phyloP scores from a whole-genome alignment of 2,888 invertebrate genomes.

The Pollenia labialis region DNA sequence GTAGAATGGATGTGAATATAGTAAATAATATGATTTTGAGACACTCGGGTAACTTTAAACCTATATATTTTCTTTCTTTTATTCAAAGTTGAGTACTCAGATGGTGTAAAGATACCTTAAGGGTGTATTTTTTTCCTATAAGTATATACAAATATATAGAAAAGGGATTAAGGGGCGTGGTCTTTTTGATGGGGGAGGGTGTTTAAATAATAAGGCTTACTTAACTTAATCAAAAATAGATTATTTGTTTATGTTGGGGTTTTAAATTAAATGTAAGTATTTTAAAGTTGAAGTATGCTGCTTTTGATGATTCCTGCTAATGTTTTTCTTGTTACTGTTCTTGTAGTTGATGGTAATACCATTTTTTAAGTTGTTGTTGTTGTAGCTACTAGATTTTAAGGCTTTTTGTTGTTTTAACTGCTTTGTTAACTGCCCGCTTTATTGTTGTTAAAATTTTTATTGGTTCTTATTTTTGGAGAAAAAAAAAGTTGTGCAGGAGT shows the following conservation, averaged over 20 bases:
- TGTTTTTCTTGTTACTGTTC: constrained; percentile 33
- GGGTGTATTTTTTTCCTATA: neutral
- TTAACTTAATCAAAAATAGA: constrained; percentile 45
- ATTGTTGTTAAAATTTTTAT: neutral
- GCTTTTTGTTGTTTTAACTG: constrained; percentile 34
- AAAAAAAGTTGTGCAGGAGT: neutral
- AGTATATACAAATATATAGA: neutral
- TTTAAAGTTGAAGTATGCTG: constrained; percentile 58
- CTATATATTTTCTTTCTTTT: too few relatives aligned
- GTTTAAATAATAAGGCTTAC: constrained; percentile 37
- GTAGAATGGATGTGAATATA: too few relatives aligned
- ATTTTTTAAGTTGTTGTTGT: constrained; percentile 3
- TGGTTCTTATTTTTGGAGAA: neutral
- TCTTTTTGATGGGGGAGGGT: neutral
- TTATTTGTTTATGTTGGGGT: constrained; percentile 1
- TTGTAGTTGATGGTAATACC: neutral
- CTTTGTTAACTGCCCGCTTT: neutral
- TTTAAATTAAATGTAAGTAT: constrained; percentile 34
- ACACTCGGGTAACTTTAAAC: too few relatives aligned
- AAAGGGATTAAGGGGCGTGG: neutral
- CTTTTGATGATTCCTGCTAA: constrained; percentile 63
- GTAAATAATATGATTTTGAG: too few relatives aligned
- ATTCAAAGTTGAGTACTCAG: too few relatives aligned
- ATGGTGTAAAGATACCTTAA: too few relatives aligned
- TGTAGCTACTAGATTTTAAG: constrained; percentile 45